Evolutionary conservation across 2,888 invertebrate species (phyloP), one percentile per base, ranked within the genome.

Genomic region (Meiosimyza decipiens): DNA sequence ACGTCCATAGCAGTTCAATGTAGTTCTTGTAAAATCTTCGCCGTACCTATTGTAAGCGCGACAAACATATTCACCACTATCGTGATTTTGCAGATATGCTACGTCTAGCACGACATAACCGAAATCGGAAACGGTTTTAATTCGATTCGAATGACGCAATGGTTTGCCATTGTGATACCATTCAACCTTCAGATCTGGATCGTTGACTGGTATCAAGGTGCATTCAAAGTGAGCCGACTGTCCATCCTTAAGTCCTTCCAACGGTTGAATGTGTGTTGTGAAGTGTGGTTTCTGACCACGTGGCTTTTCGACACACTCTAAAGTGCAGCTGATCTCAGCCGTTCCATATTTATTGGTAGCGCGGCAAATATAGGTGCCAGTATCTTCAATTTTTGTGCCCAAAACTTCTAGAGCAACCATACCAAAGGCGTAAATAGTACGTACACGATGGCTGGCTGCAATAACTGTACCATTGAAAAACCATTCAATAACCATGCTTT

Each of bases 131-230:
- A 98, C 95, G 75, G 94, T 94, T 88, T 97, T 97, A 81, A 97
- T 96, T 77, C 98, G 91, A 28, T 94, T 94, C 4, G 95, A 95
- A 83, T 96, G 95, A 72, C 95, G 91, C 78, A 99, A 88, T 0
- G 96, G 95, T 82, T 95, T 91, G 6, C 96, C 97, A 85, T 99
- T 96, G 83, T 96, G 96, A 88, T 95, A 98, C 98, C 98, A 99
- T 88, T 98, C 98, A 33, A 97, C 95, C 84, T 94, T 94, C 88
- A 98, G 92, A 59, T 95, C 92, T 3, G 97, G 97, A 87, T 98
- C 98, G 76, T 96, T 96, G 9, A 97, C 94, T 4, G 98, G 98
- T 18, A 96, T 91, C 64, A 98, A 90, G 4, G 95, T 96, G 83
- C 97, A 97, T 88, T 98, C 98, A 85, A 97, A 97, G 89, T 97